Conservation (phyloP, 2,797 vertebrate species). For the Centropyge bicolor region DNA sequence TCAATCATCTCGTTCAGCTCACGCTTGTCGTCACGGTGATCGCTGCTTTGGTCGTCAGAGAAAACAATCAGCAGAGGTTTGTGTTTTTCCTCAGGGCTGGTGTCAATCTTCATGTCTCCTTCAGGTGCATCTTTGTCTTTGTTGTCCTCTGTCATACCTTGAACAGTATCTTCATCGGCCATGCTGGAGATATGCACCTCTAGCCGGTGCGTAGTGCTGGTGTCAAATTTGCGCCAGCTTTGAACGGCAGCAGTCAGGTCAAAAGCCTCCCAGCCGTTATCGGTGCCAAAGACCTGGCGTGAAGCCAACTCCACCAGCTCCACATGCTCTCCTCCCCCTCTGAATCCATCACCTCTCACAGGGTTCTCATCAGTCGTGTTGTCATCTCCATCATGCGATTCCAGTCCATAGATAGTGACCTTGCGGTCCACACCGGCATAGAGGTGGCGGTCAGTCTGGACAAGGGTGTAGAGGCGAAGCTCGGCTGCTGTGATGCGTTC, state of each 20-base stretch:
- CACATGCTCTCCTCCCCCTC: conserved; percentile 49
- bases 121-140: conserved; percentile 53
- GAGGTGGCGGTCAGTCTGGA: conserved; percentile 90
- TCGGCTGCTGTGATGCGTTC: conserved; percentile 93
- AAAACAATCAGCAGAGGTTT: conserved; percentile 95
- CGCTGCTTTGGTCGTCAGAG: conserved; percentile 94
- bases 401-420: conserved; percentile 92
- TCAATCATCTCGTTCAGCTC: conserved; percentile 96
- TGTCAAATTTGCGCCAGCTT: conserved; percentile 89
- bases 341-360: conserved; percentile 46
- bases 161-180: conserved; percentile 46
- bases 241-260: conserved; percentile 91
- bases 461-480: conserved; percentile 94
- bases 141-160: conserved; percentile 46
- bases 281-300: conserved; percentile 90
- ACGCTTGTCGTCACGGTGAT: conserved; percentile 89
- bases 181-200: conserved; percentile 93
- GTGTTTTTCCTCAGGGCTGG: conserved; percentile 90
- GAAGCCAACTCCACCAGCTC: conserved; percentile 88
- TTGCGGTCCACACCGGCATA: conserved; percentile 91
- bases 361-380: conserved; percentile 56
- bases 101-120: conserved; percentile 91
- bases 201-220: conserved; percentile 87
- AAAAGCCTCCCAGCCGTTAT: conserved; percentile 95
- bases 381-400: conserved; percentile 46